phyloP scores from a whole-genome alignment of 2,888 invertebrate genomes.

The Cetonia aurata region DNA sequence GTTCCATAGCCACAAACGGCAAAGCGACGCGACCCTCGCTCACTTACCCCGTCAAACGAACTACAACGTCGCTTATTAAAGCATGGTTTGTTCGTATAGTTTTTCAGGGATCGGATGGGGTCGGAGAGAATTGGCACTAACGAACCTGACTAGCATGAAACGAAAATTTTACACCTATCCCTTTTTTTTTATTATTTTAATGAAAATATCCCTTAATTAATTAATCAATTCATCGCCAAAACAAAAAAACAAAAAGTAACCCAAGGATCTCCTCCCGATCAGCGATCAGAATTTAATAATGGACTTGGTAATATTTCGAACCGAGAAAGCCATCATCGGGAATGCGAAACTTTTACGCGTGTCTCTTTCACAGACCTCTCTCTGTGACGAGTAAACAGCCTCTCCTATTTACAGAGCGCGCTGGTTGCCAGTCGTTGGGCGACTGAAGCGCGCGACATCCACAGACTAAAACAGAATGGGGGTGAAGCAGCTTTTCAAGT shows the following conservation, averaged over 20 bases:
- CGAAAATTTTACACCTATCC: conserved; percentile 1
- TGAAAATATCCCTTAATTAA: conserved; percentile 15
- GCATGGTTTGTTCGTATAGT: conserved; percentile 48
- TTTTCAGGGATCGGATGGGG: conserved; percentile 9
- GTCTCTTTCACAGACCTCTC: conserved; percentile 5
- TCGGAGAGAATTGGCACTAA: not conserved
- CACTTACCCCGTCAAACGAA: conserved; percentile 17
- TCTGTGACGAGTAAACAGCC: conserved; percentile 12
- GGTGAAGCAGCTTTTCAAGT: conserved; percentile 54
- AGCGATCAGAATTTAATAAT: not conserved
- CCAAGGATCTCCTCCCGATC: not conserved
- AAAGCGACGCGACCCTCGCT: conserved; percentile 51
- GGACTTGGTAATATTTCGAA: conserved; percentile 7
- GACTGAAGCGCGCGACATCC: conserved; percentile 60
- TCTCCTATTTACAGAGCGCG: conserved; percentile 60
- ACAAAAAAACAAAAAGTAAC: not conserved
- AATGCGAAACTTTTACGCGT: conserved; percentile 17
- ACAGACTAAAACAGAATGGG: conserved; percentile 45
- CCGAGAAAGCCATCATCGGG: conserved; percentile 37
- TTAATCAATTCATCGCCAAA: conserved; percentile 9
- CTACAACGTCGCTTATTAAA: conserved; percentile 58
- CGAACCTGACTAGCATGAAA: conserved; percentile 20
- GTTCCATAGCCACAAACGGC: conserved; percentile 57
- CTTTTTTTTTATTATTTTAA: not conserved
- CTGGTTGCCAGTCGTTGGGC: conserved; percentile 52